Evolutionary conservation across 2,797 vertebrate species (phyloP), one percentile per base, ranked within the genome.

Genomic region (Sphenodon punctatus): DNA sequence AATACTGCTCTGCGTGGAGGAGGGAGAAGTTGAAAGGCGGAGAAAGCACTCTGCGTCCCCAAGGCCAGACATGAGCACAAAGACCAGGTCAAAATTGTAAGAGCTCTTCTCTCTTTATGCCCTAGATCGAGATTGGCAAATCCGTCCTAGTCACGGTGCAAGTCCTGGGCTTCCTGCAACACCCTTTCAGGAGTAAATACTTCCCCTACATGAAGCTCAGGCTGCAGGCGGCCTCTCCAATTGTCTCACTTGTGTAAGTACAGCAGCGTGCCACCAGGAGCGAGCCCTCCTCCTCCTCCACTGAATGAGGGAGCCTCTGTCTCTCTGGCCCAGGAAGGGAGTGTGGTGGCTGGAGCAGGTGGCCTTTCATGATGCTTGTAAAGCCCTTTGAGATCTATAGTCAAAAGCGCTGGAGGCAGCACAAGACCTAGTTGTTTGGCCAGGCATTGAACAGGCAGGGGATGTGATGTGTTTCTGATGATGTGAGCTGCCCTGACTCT

Each of bases 61-160:
- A 27, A 27, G 8, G n/a, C n/a, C 27, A 17, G n/a, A n/a, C 2
- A 17, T n/a, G 53, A 49, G n/a, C 53, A 30, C 8, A 53, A 27
- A 30, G 16, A 53, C 49, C 14, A n/a, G 1, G 3, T 49, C n/a
- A 20, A 63, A 20, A 42, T 65, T 9, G 41, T 65, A 45, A 65
- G 46, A 34, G 30, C 34, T 9, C 23, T 43, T 39, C 60, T 25
- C 49, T 41, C 58, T 56, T 68, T 66, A 84, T 67, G 46, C 66
- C 43, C 67, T 70, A 96, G 96, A 88, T 95, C 63, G 95, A 95
- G 87, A 88, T 95, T n/a, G 90, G 94, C 55, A 95, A 92, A 67
- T 91, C 92, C 9, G 85, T 92, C 22, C 56, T 82, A 43, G 92
- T 94, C 51, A 90, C 86, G 14, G 90, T 95, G 70, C 86, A 89